Percentiles rank a stretch among this genome's conserved stretches.
Evolutionary conservation across 2,888 invertebrate genomes (phyloP).

Genomic region (Choristoneura rosaceana): DNA sequence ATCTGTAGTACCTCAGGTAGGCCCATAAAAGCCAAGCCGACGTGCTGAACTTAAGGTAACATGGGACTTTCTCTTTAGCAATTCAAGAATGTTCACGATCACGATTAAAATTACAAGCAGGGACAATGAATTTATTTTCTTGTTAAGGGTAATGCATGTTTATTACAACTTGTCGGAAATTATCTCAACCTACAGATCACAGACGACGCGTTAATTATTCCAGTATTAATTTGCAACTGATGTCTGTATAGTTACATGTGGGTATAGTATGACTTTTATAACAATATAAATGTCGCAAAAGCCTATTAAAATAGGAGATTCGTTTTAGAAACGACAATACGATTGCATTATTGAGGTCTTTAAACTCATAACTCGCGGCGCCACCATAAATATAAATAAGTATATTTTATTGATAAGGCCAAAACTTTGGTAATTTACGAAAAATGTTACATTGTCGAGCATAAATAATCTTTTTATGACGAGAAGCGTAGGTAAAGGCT

Average conservation of each 20-base stretch:
- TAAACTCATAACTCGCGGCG: slow-evolving; percentile 66
- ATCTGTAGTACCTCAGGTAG: slow-evolving; percentile 5
- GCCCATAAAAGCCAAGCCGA: slow-evolving; percentile 26
- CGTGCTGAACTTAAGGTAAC: slow-evolving; percentile 37
- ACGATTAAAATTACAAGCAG: slow-evolving; percentile 46
- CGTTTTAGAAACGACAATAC: slow-evolving; percentile 57
- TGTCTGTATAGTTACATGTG: neutral
- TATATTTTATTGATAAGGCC: slow-evolving; percentile 80
- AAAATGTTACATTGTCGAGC: slow-evolving; percentile 84
- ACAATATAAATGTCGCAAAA: slow-evolving; percentile 24
- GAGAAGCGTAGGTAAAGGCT: slow-evolving; percentile 84
- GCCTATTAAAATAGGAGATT: slow-evolving; percentile 51
- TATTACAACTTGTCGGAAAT: slow-evolving; percentile 51
- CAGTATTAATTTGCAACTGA: slow-evolving; percentile 22
- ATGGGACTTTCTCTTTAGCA: slow-evolving; percentile 44
- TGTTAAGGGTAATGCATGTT: slow-evolving; percentile 50
- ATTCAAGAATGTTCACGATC: slow-evolving; percentile 45
- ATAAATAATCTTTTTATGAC: slow-evolving; percentile 86
- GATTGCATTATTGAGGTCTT: slow-evolving; percentile 56
- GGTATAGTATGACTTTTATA: slow-evolving; percentile 18
- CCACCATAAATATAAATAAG: slow-evolving; percentile 79
- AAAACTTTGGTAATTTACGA: slow-evolving; percentile 81
- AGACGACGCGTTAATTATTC: slow-evolving; percentile 41
- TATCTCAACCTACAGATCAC: slow-evolving; percentile 57
- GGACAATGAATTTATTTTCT: slow-evolving; percentile 49